phyloP scores from a whole-genome alignment of 2,888 invertebrate genomes.

The Athalia rosae region DNA sequence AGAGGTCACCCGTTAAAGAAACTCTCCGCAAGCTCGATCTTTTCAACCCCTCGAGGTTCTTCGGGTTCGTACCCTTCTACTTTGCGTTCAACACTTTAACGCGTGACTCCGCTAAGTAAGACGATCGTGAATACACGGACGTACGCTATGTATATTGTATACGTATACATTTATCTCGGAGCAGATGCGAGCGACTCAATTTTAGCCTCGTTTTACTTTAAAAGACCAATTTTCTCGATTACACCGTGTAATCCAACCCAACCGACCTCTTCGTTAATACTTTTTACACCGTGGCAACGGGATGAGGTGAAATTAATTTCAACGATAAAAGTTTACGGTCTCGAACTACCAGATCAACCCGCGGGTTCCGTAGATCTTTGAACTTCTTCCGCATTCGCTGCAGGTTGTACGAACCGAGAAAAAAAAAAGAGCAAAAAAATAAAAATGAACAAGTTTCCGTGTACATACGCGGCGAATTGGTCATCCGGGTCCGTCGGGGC shows the following conservation, averaged over 20 bases:
- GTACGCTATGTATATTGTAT: slow-evolving; percentile 25
- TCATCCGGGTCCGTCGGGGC: slow-evolving; percentile 29
- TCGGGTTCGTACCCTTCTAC: no score
- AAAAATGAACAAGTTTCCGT: no score
- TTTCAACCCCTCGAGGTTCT: not conserved
- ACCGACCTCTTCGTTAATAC: slow-evolving; percentile 27
- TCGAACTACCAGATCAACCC: slow-evolving; percentile 19
- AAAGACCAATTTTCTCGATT: slow-evolving; percentile 42
- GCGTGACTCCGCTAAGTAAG: slow-evolving; percentile 17
- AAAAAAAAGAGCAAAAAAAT: not conserved
- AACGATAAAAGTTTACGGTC: slow-evolving; percentile 37
- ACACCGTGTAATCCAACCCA: slow-evolving; percentile 31
- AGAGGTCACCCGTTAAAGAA: slow-evolving; percentile 38
- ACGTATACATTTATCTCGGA: not conserved
- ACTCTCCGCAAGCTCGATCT: not conserved
- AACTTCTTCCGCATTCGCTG: not conserved
- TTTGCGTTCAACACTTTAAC: slow-evolving; percentile 32
- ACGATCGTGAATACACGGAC: slow-evolving; percentile 18
- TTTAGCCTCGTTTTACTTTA: slow-evolving; percentile 40
- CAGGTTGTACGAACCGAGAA: not conserved
- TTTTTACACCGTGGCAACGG: not conserved
- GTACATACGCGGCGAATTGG: not conserved
- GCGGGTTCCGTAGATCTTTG: not conserved
- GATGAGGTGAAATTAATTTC: slow-evolving; percentile 37
- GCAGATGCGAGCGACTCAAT: slow-evolving; percentile 29